These are phyloP conservation scores for Neodon shergylaensis DNA, from an alignment of 2,113 vertebrate species.

Conservation along the genomic window DNA sequence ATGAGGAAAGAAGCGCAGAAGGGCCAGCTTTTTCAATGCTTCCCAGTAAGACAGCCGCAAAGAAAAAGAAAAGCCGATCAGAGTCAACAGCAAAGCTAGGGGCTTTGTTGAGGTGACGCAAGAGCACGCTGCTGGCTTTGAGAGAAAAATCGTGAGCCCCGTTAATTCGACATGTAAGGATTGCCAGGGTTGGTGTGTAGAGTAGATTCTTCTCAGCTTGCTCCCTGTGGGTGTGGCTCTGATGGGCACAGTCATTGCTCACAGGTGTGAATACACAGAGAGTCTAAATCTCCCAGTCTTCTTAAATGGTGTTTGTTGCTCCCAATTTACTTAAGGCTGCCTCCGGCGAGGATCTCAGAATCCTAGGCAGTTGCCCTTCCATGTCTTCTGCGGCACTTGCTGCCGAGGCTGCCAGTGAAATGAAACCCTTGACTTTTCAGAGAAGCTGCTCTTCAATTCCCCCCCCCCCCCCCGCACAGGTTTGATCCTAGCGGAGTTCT, in stretches of 20 bases:
- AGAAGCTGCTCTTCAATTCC: conserved; percentile 68
- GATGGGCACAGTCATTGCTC: background rate
- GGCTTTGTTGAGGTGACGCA: conserved; percentile 41
- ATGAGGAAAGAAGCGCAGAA: conserved; percentile 77
- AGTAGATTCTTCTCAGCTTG: conserved; percentile 8
- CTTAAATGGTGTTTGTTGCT: conserved; percentile 15
- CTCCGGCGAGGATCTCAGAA: background rate
- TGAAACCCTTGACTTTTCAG: conserved; percentile 69
- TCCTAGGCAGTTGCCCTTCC: background rate
- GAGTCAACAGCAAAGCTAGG: conserved; percentile 58
- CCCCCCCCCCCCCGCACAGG: conserved; percentile 22
- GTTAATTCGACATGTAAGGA: conserved; percentile 54
- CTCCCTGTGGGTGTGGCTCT: conserved; percentile 54
- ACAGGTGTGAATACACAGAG: background rate
- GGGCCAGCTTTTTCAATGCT: conserved; percentile 76
- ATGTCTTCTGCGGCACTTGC: background rate
- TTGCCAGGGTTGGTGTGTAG: background rate
- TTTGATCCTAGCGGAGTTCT: conserved; percentile 75
- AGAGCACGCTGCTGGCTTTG: conserved; percentile 9
- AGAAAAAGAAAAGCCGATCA: conserved; percentile 58
- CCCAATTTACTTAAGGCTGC: background rate
- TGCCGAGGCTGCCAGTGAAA: conserved; percentile 26
- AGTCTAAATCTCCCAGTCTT: background rate
- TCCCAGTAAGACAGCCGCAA: conserved; percentile 79
- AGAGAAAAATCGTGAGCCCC: conserved; percentile 28